Percentiles rank a stretch among this genome's conserved stretches.
Conservation (phyloP, 37 sponge, comb jelly and placozoan species). For the Mnemiopsis leidyi region DNA sequence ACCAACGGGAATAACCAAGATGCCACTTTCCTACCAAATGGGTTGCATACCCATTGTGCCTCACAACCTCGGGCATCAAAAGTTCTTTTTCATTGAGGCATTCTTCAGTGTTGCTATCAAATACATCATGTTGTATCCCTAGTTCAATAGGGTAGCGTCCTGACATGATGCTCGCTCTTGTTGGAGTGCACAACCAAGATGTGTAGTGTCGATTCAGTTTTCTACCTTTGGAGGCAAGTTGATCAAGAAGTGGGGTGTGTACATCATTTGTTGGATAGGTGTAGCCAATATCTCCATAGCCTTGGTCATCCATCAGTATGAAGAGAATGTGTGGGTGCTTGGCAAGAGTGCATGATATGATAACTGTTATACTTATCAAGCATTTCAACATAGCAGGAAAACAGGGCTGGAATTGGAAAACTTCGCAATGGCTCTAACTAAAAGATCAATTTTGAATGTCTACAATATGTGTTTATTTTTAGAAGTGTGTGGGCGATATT, state of each 20-base stretch:
- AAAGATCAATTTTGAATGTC: too few species aligned
- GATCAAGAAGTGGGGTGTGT: not conserved
- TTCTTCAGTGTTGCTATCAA: not conserved
- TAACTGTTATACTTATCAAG: not conserved
- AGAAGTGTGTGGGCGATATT: too few species aligned
- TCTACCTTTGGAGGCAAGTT: not conserved
- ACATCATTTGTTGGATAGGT: not conserved
- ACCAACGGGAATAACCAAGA: not conserved
- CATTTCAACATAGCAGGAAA: not conserved
- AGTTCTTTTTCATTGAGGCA: not conserved
- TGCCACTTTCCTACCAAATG: conserved; percentile 13
- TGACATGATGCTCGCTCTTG: not conserved
- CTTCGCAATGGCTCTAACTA: too few species aligned
- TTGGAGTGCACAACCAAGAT: conserved; percentile 9
- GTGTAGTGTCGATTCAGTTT: conserved; percentile 2
- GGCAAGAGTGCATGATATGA: not conserved
- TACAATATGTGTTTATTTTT: too few species aligned
- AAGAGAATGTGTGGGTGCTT: conserved; percentile 5
- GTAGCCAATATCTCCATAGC: not conserved
- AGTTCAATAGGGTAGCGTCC: not conserved
- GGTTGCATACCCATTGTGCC: not conserved
- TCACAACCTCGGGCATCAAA: not conserved
- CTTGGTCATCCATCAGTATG: conserved; percentile 29
- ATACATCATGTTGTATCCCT: conserved; percentile 15
- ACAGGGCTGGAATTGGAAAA: too few species aligned